A percentile compares a stretch with the other conserved stretches of the same genome.
These are phyloP conservation scores for Triplophysa bombifrons DNA, from an alignment of 2,797 vertebrate species.

Conservation along the genomic window DNA sequence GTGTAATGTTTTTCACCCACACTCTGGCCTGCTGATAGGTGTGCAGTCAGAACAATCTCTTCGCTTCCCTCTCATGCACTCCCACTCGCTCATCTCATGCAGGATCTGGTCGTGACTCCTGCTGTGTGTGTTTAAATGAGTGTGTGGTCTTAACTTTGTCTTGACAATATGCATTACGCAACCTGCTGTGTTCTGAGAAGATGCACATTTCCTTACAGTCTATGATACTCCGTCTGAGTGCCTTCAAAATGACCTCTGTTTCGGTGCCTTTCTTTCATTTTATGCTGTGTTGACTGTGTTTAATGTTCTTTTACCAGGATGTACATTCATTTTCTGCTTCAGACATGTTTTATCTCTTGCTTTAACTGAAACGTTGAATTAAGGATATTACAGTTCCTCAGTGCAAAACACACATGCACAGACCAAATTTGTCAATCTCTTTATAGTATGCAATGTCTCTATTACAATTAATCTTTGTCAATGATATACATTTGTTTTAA, in stretches of 20 bases:
- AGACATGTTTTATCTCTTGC: background rate
- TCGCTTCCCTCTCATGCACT: conserved; percentile 74
- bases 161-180: conserved; percentile 30
- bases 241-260: background rate
- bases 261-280: background rate
- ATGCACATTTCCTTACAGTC: conserved; percentile 14
- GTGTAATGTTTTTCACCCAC: conserved; percentile 76
- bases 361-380: background rate
- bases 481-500: background rate
- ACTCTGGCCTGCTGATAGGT: conserved; percentile 65
- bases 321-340: background rate
- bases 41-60: conserved; percentile 73
- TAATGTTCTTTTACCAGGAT: background rate
- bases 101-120: conserved; percentile 69
- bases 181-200: conserved; percentile 33
- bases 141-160: conserved; percentile 23
- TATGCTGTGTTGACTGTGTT: background rate
- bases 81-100: conserved; percentile 77
- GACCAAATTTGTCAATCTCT: background rate
- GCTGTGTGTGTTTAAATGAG: conserved; percentile 52
- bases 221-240: background rate
- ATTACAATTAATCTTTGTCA: background rate
- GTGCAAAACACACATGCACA: background rate
- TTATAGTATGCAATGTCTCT: background rate
- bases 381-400: background rate